Evolutionary conservation across 2,797 vertebrate genomes (phyloP).

Genomic region (Gymnodraco acuticeps): DNA sequence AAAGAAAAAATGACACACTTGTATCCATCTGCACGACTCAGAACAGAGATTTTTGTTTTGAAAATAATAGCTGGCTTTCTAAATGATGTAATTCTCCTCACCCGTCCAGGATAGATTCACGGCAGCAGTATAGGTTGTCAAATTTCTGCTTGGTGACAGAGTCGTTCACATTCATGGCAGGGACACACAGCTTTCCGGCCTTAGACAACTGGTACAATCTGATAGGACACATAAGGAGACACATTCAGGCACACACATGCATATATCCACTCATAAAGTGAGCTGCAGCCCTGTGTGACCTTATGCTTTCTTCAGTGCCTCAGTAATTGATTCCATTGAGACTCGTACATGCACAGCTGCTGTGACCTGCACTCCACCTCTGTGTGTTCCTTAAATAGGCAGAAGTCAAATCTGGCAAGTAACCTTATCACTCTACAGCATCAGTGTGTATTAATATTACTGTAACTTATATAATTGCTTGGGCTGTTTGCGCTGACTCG

Average conservation of each 20-base stretch:
- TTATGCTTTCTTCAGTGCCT: slow-evolving; percentile 35
- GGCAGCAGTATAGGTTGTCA: slow-evolving; percentile 98
- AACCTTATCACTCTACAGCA: slow-evolving; percentile 40
- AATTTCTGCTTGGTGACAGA: slow-evolving; percentile 99
- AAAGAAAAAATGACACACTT: slow-evolving; percentile 59
- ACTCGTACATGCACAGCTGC: slow-evolving; percentile 32
- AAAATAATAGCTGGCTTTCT: neutral
- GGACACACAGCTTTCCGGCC: slow-evolving; percentile 96
- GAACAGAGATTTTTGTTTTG: neutral
- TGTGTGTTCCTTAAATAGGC: slow-evolving; percentile 41
- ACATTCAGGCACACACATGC: slow-evolving; percentile 36
- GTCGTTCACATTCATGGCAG: slow-evolving; percentile 99
- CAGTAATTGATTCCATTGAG: slow-evolving; percentile 61
- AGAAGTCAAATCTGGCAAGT: slow-evolving; percentile 33
- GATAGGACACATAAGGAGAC: slow-evolving; percentile 56
- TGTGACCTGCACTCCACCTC: slow-evolving; percentile 24
- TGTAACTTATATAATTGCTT: slow-evolving; percentile 21
- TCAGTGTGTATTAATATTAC: slow-evolving; percentile 36
- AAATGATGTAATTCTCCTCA: slow-evolving; percentile 77
- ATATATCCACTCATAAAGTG: slow-evolving; percentile 23
- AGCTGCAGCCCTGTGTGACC: slow-evolving; percentile 26
- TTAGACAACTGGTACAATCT: slow-evolving; percentile 99
- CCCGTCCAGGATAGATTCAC: slow-evolving; percentile 98
- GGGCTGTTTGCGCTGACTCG: slow-evolving; percentile 15
- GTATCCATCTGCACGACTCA: slow-evolving; percentile 22